These are phyloP conservation scores for Echinarachnius parma DNA, from an alignment of 53 echinoderm and acorn worm species.

Conservation along the genomic window DNA sequence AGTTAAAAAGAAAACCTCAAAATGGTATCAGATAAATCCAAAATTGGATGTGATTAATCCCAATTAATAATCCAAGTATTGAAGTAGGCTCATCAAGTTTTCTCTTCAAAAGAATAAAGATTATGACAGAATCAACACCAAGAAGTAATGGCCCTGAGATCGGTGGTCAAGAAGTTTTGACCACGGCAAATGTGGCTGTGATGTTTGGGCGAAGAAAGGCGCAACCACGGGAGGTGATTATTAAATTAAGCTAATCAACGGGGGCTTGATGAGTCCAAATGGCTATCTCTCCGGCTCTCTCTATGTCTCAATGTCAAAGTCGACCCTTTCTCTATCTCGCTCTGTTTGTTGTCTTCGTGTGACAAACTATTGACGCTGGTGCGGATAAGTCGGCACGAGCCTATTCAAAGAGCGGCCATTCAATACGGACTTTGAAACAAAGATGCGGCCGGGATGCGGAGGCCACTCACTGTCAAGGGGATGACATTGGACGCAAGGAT, in stretches of 20 bases:
- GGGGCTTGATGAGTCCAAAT: too few species aligned
- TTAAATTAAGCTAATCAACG: too few species aligned
- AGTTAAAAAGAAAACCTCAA: not conserved
- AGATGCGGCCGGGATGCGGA: constrained; percentile 18
- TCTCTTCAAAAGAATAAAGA: not conserved
- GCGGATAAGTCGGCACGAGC: too few species aligned
- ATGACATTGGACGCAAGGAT: too few species aligned
- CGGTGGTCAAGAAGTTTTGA: not conserved
- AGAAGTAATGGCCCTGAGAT: not conserved
- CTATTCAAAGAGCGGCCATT: not conserved
- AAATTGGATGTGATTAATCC: too few species aligned
- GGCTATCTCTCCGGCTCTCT: too few species aligned
- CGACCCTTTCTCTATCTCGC: too few species aligned
- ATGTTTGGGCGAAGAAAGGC: not conserved
- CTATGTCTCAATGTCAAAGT: too few species aligned
- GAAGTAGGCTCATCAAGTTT: not conserved
- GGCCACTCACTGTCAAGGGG: too few species aligned
- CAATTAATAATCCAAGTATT: constrained; percentile 22
- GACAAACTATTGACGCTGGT: too few species aligned
- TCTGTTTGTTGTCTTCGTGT: too few species aligned
- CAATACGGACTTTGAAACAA: constrained; percentile 28
- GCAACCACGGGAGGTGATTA: not conserved
- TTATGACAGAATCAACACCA: not conserved
- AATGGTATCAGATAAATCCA: too few species aligned
- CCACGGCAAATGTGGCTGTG: not conserved